Evolutionary conservation across 2,113 vertebrate genomes (phyloP).

Genomic region (Macaca mulatta): DNA sequence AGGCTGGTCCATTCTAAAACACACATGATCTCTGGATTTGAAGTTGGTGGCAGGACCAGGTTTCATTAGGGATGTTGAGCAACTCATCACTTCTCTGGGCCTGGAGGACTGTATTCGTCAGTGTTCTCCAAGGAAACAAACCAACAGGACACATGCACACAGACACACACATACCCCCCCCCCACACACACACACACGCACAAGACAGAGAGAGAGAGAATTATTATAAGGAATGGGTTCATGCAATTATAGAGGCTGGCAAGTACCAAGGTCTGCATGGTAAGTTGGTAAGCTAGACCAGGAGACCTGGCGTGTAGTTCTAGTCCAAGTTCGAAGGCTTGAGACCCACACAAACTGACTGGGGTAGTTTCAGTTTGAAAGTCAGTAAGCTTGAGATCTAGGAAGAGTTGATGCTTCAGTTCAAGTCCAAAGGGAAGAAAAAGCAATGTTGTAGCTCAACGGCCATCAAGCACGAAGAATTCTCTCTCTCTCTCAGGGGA

Average conservation of each 20-base stretch:
- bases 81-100: neutral
- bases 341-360: neutral
- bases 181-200: too few species aligned
- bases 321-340: neutral
- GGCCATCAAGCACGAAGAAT: neutral
- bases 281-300: neutral
- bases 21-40: neutral
- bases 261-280: neutral
- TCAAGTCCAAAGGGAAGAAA: neutral
- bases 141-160: neutral
- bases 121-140: neutral
- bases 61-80: neutral
- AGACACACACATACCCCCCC: neutral
- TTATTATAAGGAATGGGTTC: neutral
- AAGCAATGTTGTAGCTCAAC: neutral
- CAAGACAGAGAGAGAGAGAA: neutral
- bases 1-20: neutral
- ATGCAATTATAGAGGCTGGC: neutral
- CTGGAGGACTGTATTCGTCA: neutral
- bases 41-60: neutral
- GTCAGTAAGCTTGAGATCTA: neutral
- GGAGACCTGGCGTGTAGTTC: neutral
- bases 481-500: neutral
- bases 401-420: neutral
- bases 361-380: neutral